A percentile compares a stretch with the other conserved stretches of the same genome.
Evolutionary conservation across 2,113 vertebrate species (phyloP).

Genomic region (Rhegmatorhina hoffmannsi): DNA sequence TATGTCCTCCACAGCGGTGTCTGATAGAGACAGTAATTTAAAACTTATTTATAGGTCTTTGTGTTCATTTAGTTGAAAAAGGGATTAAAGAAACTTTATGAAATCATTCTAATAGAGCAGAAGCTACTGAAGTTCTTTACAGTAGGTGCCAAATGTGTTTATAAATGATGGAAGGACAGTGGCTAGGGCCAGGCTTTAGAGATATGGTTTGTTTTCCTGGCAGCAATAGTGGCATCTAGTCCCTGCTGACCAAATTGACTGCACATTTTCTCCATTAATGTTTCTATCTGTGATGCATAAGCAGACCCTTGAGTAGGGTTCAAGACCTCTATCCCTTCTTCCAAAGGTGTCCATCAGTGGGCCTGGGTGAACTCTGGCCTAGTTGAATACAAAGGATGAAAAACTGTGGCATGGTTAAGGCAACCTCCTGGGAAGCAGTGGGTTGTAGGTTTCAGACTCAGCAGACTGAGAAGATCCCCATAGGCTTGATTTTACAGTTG

Average conservation of each 20-base stretch:
- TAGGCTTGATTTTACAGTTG: neutral
- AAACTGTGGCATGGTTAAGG: neutral
- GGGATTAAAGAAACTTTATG: constrained; percentile 21
- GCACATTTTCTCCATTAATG: neutral
- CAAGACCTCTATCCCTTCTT: neutral
- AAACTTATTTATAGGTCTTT: constrained; percentile 63
- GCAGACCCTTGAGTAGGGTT: neutral
- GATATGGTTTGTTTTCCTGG: neutral
- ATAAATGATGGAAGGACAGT: neutral
- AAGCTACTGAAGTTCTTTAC: neutral
- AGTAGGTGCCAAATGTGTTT: neutral
- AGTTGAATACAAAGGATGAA: neutral
- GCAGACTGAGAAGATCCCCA: neutral
- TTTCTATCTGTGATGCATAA: neutral
- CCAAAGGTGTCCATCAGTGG: neutral
- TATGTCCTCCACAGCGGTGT: constrained; percentile 34
- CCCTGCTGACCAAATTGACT: neutral
- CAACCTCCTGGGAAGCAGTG: neutral
- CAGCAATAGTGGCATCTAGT: neutral
- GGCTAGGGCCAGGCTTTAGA: neutral
- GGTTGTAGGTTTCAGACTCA: neutral
- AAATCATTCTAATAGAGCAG: constrained; percentile 8
- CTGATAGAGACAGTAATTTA: constrained; percentile 65
- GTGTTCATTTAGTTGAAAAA: constrained; percentile 56
- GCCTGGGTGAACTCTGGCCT: neutral